These are phyloP conservation scores for Dryomyza anilis DNA, from an alignment of 2,888 invertebrate genomes.

Conservation along the genomic window DNA sequence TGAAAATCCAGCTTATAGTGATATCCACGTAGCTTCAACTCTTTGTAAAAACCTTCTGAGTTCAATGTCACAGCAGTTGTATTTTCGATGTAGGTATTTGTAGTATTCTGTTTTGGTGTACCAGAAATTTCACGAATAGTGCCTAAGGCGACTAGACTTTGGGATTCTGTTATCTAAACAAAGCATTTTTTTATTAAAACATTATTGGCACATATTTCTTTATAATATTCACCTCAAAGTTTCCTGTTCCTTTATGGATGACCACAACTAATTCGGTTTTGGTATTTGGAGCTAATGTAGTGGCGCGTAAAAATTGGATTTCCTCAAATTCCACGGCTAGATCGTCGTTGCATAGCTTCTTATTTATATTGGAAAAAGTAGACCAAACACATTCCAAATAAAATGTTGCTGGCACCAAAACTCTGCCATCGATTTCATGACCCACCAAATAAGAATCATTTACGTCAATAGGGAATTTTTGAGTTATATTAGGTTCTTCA, in stretches of 20 bases:
- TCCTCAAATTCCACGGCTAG: constrained; percentile 80
- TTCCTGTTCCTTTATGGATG: constrained; percentile 68
- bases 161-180: constrained; percentile 70
- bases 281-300: constrained; percentile 73
- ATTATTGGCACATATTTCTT: too few species aligned
- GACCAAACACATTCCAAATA: constrained; percentile 79
- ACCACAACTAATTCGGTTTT: constrained; percentile 64
- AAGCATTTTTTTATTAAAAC: background rate
- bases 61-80: constrained; percentile 59
- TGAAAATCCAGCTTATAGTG: constrained; percentile 63
- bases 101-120: constrained; percentile 42
- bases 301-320: constrained; percentile 80
- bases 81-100: constrained; percentile 36
- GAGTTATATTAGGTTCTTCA: constrained; percentile 68
- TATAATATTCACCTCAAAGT: constrained; percentile 64
- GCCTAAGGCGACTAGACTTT: constrained; percentile 74
- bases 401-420: constrained; percentile 76
- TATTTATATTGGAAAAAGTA: constrained; percentile 72
- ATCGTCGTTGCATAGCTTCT: constrained; percentile 68
- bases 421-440: constrained; percentile 82
- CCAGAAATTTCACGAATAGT: constrained; percentile 64
- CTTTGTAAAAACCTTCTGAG: constrained; percentile 72
- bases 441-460: constrained; percentile 75
- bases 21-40: constrained; percentile 73
- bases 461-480: constrained; percentile 70